These are phyloP conservation scores for Drosophila recens DNA, from an alignment of 2,888 invertebrate species.

Conservation along the genomic window DNA sequence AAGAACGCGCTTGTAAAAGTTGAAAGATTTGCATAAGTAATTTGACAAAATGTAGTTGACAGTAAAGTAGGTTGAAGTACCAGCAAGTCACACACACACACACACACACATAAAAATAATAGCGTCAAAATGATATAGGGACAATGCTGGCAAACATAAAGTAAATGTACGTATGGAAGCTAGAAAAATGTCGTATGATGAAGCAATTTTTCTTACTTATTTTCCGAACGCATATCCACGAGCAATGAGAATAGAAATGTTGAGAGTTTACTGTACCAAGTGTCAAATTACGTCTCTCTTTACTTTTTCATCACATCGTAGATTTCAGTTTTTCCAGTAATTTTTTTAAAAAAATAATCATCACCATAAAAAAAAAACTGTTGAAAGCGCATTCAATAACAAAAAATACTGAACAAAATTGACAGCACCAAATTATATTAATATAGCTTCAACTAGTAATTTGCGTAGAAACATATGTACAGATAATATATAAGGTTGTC, in stretches of 20 bases:
- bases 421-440: too few species aligned
- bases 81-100: constrained; percentile 48
- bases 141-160: constrained; percentile 48
- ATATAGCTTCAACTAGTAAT: too few species aligned
- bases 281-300: constrained; percentile 19
- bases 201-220: constrained; percentile 76
- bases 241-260: constrained; percentile 26
- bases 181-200: constrained; percentile 62
- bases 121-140: constrained; percentile 54
- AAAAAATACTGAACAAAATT: too few species aligned
- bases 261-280: constrained; percentile 14
- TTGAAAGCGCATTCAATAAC: too few species aligned
- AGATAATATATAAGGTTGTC: too few species aligned
- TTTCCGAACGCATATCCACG: constrained; percentile 20
- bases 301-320: neutral
- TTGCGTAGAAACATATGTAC: too few species aligned
- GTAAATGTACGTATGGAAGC: constrained; percentile 49
- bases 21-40: constrained; percentile 83
- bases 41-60: constrained; percentile 82
- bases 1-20: constrained; percentile 76
- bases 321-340: neutral
- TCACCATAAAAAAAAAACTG: too few species aligned
- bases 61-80: constrained; percentile 71
- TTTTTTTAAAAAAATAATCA: too few species aligned
- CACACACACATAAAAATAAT: constrained; percentile 47